Evolutionary conservation across 2,888 invertebrate species (phyloP), one percentile per base, ranked within the genome.

Genomic region (Nemapogon koenigi): DNA sequence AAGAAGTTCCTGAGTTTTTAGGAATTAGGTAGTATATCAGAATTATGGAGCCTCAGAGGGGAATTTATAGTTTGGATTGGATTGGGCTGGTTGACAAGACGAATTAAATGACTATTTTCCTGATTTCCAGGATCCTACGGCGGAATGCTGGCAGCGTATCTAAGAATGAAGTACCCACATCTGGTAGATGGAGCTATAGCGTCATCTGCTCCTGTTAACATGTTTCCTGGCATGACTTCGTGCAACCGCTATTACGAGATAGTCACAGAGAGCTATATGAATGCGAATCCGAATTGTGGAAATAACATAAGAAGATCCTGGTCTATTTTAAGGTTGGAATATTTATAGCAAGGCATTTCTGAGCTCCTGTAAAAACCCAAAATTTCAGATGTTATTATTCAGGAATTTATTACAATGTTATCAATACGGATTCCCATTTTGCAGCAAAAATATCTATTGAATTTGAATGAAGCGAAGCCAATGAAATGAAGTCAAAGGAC

Each of bases 81-180:
- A n/a, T n/a, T n/a, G n/a, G n/a, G n/a, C n/a, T n/a, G n/a, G n/a
- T n/a, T n/a, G n/a, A n/a, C n/a, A n/a, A n/a, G n/a, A n/a, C n/a
- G n/a, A n/a, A n/a, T n/a, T n/a, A n/a, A n/a, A n/a, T n/a, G n/a
- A n/a, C n/a, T n/a, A n/a, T n/a, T n/a, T n/a, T n/a, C n/a, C n/a
- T n/a, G n/a, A 10, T 86, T 88, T 55, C 88, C 88, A 28, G 89
- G 94, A 0, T 92, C 92, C 0, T 95, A 95, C 57, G 33, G 33
- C 10, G 94, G 94, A 2, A 33, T 33, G 33, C 66, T 96, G 35
- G 82, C 94, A 2, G 88, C 94, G 4, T 95, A 94, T 92, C 81
- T 94, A 46, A 80, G 94, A 19, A 88, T 92, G 65, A 95, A 94
- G 63, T 95, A 94, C 67, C 94, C 94, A 0, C 87, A 90, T 51